Conservation (phyloP, 2,113 vertebrate genomes). For the Recurvirostra avosetta region DNA sequence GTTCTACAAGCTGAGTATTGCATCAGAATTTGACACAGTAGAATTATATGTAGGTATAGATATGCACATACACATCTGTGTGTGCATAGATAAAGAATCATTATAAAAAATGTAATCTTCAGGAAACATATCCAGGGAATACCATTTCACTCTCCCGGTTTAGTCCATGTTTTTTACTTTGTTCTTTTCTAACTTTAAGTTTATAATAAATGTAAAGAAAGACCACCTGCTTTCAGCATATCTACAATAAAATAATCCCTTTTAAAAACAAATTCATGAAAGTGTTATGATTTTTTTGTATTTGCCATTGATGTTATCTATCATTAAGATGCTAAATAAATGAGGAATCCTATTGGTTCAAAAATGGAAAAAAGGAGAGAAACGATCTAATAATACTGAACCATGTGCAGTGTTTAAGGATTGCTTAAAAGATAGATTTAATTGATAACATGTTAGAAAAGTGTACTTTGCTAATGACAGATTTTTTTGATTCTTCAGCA, state of each 20-base stretch:
- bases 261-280: neutral
- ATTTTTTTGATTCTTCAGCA: neutral
- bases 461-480: neutral
- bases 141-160: neutral
- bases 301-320: neutral
- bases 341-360: neutral
- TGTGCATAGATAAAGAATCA: neutral
- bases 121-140: neutral
- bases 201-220: neutral
- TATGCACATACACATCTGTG: neutral
- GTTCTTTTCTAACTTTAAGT: neutral
- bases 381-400: neutral
- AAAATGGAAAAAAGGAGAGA: neutral
- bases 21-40: neutral
- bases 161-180: neutral
- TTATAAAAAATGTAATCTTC: neutral
- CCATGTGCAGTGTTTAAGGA: neutral
- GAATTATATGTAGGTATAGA: neutral
- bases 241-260: neutral
- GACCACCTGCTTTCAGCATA: neutral
- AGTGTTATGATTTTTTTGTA: neutral
- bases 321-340: neutral
- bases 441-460: neutral
- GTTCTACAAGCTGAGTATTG: neutral
- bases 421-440: neutral